Base-by-base conservation (phyloP, 2,797 vertebrate genomes). In the Loriculus beryllinus region DNA sequence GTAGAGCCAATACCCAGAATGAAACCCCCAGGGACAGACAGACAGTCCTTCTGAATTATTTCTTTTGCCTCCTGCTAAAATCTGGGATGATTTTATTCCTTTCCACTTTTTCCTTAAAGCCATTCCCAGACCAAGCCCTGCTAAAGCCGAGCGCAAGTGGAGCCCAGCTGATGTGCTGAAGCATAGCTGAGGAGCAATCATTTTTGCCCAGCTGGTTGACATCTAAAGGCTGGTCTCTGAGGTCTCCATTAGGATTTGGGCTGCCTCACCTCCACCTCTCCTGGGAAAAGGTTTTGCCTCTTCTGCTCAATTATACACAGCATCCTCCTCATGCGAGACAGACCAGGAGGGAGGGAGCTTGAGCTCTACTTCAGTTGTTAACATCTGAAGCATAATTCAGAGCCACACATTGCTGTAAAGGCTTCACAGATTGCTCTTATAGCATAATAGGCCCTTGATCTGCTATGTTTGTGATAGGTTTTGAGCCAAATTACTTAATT, bases 211-310 rank as follows among this genome's bases (percentile, higher is more conserved):
- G 47, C 86, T 89, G 90, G 40, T 4, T 82, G 86, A 37, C 70
- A 59, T 40, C 82, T 45, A 43, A 79, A 56, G 29, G 21, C 54
- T 89, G 76, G 72, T 96, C 96, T 97, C 95, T 6, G 6, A 90
- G 96, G 96, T 76, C 92, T 96, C 95, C 96, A 91, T 96, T 96
- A 95, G 64, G 79, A 31, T 4, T 67, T 7, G 29, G 64, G 26
- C 71, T 87, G 81, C 14, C 45, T 81, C 0, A 2, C 35, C 74
- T 67, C 56, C 74, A 4, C 3, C 81, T 92, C 95, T 65, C 93
- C 74, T 51, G 92, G 91, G 95, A 95, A 18, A 29, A 87, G 67
- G 8, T 62, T 90, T 91, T 81, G 63, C 82, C 63, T 79, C 72
- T 84, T 95, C 95, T 83, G 60, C 74, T 91, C 93, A 77, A 72